Evolutionary conservation across 1,140 invertebrate species (phyloP).

Genomic region (Lepidotrigona ventralis): DNA sequence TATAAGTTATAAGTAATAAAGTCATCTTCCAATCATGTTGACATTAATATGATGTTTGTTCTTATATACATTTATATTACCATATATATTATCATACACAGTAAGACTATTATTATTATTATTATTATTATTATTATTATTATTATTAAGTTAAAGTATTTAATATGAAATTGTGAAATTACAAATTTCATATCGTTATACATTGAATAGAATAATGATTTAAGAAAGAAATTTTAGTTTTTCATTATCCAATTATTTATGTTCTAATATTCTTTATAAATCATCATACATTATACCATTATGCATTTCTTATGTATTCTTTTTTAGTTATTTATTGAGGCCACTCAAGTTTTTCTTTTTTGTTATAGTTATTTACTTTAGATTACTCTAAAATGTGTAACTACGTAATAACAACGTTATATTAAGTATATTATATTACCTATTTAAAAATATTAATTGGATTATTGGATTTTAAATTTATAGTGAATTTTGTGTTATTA

Average conservation of each 20-base stretch:
- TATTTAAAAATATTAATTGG: not conserved
- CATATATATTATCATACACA: not conserved
- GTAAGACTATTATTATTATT: not conserved
- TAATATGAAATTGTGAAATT: not conserved
- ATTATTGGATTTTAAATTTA: not conserved
- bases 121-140: conserved; percentile 1
- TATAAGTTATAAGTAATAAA: conserved; percentile 1
- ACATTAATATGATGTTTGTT: not conserved
- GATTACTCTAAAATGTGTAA: not conserved
- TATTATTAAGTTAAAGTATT: not conserved
- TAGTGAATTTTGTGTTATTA: not conserved
- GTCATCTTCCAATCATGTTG: not conserved
- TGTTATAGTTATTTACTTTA: not conserved
- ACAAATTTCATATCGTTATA: not conserved
- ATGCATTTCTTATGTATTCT: not conserved
- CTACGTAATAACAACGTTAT: not conserved
- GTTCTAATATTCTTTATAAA: not conserved
- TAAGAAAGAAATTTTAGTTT: not conserved
- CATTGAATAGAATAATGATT: not conserved
- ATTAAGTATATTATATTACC: not conserved
- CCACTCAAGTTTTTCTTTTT: not conserved
- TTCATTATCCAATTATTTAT: not conserved
- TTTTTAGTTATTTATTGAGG: conserved; percentile 26
- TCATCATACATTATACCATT: not conserved
- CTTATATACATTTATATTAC: not conserved